These are phyloP conservation scores for Ploceus nigricollis DNA, from an alignment of 2,113 vertebrate genomes.

Conservation along the genomic window DNA sequence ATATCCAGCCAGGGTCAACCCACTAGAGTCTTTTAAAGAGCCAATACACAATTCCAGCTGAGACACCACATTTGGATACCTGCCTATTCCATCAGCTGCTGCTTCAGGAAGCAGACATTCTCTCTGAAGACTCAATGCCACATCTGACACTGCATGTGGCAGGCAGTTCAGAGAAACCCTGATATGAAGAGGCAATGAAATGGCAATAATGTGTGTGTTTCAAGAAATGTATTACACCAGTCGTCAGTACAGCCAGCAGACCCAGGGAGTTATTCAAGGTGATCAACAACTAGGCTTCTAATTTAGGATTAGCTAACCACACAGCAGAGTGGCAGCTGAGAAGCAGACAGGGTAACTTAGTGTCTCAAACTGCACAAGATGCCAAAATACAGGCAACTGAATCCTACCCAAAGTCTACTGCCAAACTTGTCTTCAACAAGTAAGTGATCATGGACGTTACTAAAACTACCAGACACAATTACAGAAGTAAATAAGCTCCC, in stretches of 20 bases:
- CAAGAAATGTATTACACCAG: neutral
- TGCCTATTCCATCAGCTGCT: neutral
- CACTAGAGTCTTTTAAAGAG: neutral
- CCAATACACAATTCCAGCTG: neutral
- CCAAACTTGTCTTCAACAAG: neutral
- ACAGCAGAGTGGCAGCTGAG: neutral
- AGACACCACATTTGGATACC: neutral
- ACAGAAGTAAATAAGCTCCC: neutral
- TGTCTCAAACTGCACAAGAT: neutral
- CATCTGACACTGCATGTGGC: neutral
- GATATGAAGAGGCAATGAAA: neutral
- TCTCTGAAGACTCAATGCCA: neutral
- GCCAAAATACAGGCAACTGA: neutral
- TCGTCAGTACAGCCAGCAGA: neutral
- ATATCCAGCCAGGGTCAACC: fast-evolving
- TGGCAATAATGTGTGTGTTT: neutral
- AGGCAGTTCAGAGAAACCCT: neutral
- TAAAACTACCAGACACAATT: neutral
- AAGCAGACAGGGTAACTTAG: neutral
- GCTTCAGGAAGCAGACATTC: neutral
- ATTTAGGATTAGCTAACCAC: neutral
- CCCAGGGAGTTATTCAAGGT: neutral
- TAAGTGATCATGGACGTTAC: neutral
- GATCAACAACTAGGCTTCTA: neutral
- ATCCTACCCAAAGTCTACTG: neutral